These are phyloP conservation scores for Tetramorium parvispinum DNA, from an alignment of 1,140 invertebrate genomes.

Conservation along the genomic window DNA sequence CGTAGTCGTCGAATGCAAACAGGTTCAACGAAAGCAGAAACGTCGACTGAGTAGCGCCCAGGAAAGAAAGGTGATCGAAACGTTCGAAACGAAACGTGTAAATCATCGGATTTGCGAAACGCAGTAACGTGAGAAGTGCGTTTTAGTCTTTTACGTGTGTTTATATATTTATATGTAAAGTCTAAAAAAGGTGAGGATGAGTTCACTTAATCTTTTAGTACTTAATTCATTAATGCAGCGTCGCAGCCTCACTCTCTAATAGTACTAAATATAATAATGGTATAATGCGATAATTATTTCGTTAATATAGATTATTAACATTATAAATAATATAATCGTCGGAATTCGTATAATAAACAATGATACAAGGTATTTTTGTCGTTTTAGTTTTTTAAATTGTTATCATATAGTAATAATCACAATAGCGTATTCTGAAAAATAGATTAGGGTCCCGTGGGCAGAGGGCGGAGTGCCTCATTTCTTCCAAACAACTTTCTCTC, in stretches of 20 bases:
- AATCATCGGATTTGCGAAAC: slow-evolving; percentile 42
- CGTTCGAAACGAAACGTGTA: slow-evolving; percentile 20
- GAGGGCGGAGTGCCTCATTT: slow-evolving; percentile 78
- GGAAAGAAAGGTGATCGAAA: slow-evolving; percentile 75
- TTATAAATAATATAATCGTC: slow-evolving; percentile 77
- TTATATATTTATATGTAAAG: slow-evolving; percentile 82
- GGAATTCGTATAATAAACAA: slow-evolving; percentile 79
- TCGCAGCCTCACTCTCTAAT: slow-evolving; percentile 84
- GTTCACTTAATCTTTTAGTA: slow-evolving; percentile 80
- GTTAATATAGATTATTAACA: slow-evolving; percentile 81
- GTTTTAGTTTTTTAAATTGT: slow-evolving; percentile 81
- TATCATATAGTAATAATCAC: slow-evolving; percentile 85
- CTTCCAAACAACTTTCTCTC: slow-evolving; percentile 46
- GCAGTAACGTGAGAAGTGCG: slow-evolving; percentile 77
- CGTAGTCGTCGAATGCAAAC: slow-evolving; percentile 83
- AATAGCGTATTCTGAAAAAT: slow-evolving; percentile 86
- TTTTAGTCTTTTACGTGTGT: slow-evolving; percentile 75
- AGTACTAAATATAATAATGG: slow-evolving; percentile 84
- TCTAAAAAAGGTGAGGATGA: slow-evolving; percentile 78
- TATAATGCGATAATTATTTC: slow-evolving; percentile 82
- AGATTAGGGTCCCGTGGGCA: slow-evolving; percentile 84
- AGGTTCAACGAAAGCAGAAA: slow-evolving; percentile 77
- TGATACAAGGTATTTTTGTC: slow-evolving; percentile 75
- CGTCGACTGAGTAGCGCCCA: slow-evolving; percentile 76
- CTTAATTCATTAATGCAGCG: slow-evolving; percentile 83